A percentile compares a stretch with the other conserved stretches of the same genome.
Conservation (phyloP, 1,140 invertebrate species). For the Lasioglossum baleicum region DNA sequence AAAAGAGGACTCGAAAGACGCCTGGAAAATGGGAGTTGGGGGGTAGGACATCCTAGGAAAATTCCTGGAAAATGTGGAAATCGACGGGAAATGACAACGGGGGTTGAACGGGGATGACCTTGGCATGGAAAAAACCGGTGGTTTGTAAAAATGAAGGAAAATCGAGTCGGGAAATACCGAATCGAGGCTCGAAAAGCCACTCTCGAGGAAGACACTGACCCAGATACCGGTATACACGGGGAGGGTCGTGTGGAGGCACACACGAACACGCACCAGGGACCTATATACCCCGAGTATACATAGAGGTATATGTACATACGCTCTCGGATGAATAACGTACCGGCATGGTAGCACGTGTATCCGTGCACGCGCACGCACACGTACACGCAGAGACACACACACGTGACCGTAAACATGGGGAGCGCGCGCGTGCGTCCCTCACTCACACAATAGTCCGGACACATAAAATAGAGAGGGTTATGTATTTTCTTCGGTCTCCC, state of each 20-base stretch:
- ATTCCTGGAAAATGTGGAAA: neutral
- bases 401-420: neutral
- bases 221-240: slow-evolving; percentile 55
- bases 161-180: slow-evolving; percentile 48
- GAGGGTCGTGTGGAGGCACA: slow-evolving; percentile 63
- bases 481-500: slow-evolving; percentile 56
- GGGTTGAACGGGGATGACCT: slow-evolving; percentile 11
- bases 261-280: slow-evolving; percentile 31
- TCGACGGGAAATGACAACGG: neutral
- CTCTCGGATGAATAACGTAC: slow-evolving; percentile 41
- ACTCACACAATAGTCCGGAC: neutral
- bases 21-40: no score
- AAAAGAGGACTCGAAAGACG: no score
- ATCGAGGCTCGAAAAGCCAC: slow-evolving; percentile 54
- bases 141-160: slow-evolving; percentile 48
- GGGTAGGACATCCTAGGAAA: neutral
- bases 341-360: neutral
- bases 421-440: neutral
- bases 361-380: neutral
- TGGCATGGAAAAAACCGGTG: slow-evolving; percentile 23
- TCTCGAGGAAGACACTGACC: slow-evolving; percentile 68
- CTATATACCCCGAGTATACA: neutral
- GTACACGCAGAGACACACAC: neutral
- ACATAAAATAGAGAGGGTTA: slow-evolving; percentile 55
- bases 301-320: neutral